Base-by-base conservation (phyloP, 2,797 vertebrate species). In the Leucoraja ocellata region DNA sequence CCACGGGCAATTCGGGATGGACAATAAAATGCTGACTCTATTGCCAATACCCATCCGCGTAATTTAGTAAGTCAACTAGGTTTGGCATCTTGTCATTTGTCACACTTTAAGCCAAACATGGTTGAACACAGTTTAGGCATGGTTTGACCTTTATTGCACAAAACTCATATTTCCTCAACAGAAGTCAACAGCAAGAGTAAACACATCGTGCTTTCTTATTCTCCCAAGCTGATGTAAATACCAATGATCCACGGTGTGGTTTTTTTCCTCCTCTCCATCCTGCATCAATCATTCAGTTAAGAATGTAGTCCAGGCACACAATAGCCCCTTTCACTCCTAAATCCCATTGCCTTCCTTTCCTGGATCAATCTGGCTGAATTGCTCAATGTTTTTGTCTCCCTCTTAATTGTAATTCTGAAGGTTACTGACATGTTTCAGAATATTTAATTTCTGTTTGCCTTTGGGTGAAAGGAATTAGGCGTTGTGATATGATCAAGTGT, bases 271-370 rank as follows among this genome's bases (percentile, higher is more conserved):
- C 25, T 63, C 28, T 65, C 63, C 10, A 8, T 88, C 32, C 63
- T 68, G 16, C 63, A 68, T 88, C 61, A 88, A 88, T 88, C 84
- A 88, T 88, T 65, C 9, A 21, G 84, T 88, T 88, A 88, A 88
- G 32, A 88, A 63, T 88, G 84, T 18, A 68, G 28, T 88, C 61
- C n/a, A 21, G 4, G 61, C 61, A 65, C n/a, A 88, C 36, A 88
- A 88, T 88, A 63, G 84, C 10, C 28, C 14, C 84, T 68, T 88
- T 88, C 63, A 65, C 61, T 18, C 65, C 68, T 88, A 65, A 88
- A 61, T 65, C 84, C 84, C 61, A 88, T 63, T 88, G n/a, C 16
- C 36, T 68, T 88, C 16, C 84, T 32, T 8, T 68, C 18, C 61
- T 88, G 61, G 28, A 88, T 68, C n/a, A 28, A 86, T 18, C 58